Base-by-base conservation (phyloP, 2,888 invertebrate species). In the Scaptomyza reducta region DNA sequence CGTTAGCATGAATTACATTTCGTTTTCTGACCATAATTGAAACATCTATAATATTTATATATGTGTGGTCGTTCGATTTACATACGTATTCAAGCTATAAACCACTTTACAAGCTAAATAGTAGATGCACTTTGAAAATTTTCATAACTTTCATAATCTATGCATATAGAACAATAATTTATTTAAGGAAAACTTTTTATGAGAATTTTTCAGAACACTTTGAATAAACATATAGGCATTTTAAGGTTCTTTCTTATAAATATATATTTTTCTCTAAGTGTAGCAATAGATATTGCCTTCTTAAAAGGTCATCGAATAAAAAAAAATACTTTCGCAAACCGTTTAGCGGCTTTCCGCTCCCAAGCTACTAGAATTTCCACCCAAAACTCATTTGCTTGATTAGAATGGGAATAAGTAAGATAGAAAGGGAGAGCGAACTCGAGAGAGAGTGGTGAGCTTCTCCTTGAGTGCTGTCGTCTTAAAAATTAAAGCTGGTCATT, bases 361-460 rank as follows among this genome's bases (percentile, higher is more conserved):
- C 82, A 82, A 79, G 82, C 81, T 77, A 77, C 82, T 82, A 73
- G 64, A 77, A 56, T 82, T 82, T 82, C 82, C 70, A 58, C 57
- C 58, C 50, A 65, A 55, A 64, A 54, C 11, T 46, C 45, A 64
- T 58, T 38, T 46, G 61, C 67, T 65, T 68, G 75, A 66, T 79
- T 74, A 65, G 74, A 70, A 40, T 2, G 62, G 7, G 6, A 16
- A 1, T 11, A 7, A 6, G 18, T 1, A 13, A 11, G 14, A 3
- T 27, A 10, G 9, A 13, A 0, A 31, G 9, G 7, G 13, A 13
- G 31, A 27, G 11, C 2, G 25, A n/a, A n/a, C n/a, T n/a, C n/a
- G 10, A 27, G 25, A 1, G n/a, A 5, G 14, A 27, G 6, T n/a
- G 22, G 45, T 18, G 47, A 49, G 49, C 33, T 40, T 40, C 49